phyloP scores from a whole-genome alignment of 1,140 invertebrate species.

The Scaptomyza pallida region DNA sequence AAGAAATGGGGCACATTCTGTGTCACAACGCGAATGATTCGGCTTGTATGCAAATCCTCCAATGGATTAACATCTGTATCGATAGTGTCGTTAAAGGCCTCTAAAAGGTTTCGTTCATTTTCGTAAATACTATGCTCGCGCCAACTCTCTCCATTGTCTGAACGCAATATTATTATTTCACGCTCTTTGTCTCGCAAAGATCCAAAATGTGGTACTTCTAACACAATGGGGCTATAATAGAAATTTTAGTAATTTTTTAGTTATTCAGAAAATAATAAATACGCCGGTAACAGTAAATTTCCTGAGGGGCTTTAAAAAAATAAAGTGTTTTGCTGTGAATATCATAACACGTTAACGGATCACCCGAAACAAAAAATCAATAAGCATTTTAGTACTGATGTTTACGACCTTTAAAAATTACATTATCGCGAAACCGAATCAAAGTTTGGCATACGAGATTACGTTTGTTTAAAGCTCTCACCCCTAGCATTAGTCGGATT shows the following conservation, averaged over 20 bases:
- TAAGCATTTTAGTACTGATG: no score
- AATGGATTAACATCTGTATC: conserved; percentile 92
- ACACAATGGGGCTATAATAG: conserved; percentile 91
- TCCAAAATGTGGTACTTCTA: conserved; percentile 99
- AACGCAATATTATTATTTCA: conserved; percentile 98
- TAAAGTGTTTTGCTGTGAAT: no score
- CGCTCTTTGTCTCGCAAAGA: conserved; percentile 97
- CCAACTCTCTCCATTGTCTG: conserved; percentile 99
- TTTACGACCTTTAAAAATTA: no score
- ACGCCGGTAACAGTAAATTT: no score
- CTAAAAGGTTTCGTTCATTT: conserved; percentile 97
- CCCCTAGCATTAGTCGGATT: no score
- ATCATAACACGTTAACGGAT: no score
- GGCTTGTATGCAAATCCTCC: conserved; percentile 92
- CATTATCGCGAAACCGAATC: no score
- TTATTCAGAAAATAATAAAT: no score
- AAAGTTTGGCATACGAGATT: no score
- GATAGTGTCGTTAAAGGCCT: conserved; percentile 93
- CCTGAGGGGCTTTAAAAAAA: no score
- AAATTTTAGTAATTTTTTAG: neutral
- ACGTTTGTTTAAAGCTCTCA: no score
- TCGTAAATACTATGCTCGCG: conserved; percentile 98
- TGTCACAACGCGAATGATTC: conserved; percentile 97
- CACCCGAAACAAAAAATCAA: neutral
- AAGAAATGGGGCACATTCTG: conserved; percentile 99